These are phyloP conservation scores for Lasioglossum oenotherae DNA, from an alignment of 2,888 invertebrate genomes.

Conservation along the genomic window DNA sequence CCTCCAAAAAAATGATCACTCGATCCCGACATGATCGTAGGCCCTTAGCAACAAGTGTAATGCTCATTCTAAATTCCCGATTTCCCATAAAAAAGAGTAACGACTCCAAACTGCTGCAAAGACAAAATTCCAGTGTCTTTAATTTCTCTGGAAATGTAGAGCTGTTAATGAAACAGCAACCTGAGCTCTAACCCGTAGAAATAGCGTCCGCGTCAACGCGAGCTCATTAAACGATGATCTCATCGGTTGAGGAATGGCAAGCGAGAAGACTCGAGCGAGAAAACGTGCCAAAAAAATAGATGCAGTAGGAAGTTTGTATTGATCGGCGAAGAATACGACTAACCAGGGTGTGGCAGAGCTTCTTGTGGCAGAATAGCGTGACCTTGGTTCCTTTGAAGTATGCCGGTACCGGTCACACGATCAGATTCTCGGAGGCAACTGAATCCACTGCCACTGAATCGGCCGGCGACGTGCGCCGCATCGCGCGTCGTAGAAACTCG, in stretches of 20 bases:
- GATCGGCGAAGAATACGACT: constrained; percentile 28
- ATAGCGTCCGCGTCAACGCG: neutral
- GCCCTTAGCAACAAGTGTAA: neutral
- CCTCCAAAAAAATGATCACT: neutral
- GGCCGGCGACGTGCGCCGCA: neutral
- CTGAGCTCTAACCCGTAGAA: neutral
- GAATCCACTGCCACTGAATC: constrained; percentile 45
- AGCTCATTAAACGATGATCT: constrained; percentile 37
- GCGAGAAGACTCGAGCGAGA: neutral
- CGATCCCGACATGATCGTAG: neutral
- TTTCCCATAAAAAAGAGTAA: neutral
- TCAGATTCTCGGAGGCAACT: constrained; percentile 27
- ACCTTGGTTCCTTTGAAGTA: neutral
- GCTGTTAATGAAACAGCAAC: neutral
- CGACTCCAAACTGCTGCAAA: neutral
- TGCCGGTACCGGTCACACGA: constrained; percentile 25
- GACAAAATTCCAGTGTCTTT: neutral
- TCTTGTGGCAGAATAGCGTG: neutral
- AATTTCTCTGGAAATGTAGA: neutral
- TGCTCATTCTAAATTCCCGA: neutral
- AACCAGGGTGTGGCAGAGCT: constrained; percentile 60
- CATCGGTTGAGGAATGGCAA: constrained; percentile 20
- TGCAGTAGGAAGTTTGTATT: constrained; percentile 34
- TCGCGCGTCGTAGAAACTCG: neutral
- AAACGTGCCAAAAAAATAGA: neutral